phyloP scores from a whole-genome alignment of 2,797 vertebrate genomes.

The Sandelia bainsii region DNA sequence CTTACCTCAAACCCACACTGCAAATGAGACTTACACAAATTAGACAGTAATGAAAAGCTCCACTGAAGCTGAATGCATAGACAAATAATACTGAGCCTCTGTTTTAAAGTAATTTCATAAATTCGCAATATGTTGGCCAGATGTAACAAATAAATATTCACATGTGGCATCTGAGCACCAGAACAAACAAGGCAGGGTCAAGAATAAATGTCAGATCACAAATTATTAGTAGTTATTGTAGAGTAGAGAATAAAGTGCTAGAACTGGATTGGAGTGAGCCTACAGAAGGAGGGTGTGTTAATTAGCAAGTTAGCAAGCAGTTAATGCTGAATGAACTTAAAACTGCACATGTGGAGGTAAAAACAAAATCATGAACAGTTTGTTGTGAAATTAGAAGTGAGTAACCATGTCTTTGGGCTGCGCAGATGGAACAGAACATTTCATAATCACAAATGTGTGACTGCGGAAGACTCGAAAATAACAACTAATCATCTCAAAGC shows the following conservation, averaged over 20 bases:
- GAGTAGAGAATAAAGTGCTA: too few species aligned
- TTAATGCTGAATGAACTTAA: constrained; percentile 11
- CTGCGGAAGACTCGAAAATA: too few species aligned
- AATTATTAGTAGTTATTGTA: too few species aligned
- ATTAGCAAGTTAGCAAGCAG: not conserved
- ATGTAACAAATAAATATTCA: too few species aligned
- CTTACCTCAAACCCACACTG: constrained; percentile 46
- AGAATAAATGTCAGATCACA: too few species aligned
- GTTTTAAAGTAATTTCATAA: not conserved
- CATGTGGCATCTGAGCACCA: too few species aligned
- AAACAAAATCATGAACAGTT: constrained; percentile 11
- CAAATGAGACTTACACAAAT: constrained; percentile 21
- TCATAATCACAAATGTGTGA: not conserved
- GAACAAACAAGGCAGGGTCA: too few species aligned
- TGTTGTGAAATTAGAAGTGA: constrained; percentile 6
- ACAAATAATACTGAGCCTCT: constrained; percentile 3
- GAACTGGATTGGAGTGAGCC: too few species aligned
- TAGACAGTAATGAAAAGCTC: constrained; percentile 38
- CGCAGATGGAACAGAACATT: not conserved
- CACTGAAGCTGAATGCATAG: not conserved
- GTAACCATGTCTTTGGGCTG: not conserved
- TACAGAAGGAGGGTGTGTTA: too few species aligned
- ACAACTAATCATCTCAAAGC: not conserved
- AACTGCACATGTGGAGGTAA: not conserved
- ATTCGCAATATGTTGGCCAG: too few species aligned